Evolutionary conservation across 2,888 invertebrate species (phyloP).

Genomic region (Leucophora obtusa): DNA sequence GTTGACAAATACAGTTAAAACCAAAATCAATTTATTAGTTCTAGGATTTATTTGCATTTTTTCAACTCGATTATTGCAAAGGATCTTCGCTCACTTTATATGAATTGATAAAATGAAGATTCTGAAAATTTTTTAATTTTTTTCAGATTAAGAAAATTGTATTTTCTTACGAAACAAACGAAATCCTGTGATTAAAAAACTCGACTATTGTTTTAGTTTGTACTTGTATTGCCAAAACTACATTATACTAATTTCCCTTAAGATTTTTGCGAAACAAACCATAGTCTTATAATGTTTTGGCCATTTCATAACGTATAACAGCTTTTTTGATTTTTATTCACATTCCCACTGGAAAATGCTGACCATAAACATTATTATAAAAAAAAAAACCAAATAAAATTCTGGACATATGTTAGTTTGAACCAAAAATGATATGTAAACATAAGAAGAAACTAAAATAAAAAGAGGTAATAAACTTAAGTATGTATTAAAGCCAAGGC

Average conservation of each 20-base stretch:
- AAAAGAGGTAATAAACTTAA: not conserved
- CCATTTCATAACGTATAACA: not conserved
- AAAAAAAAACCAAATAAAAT: not conserved
- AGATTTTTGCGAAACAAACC: not conserved
- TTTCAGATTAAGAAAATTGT: too few relatives aligned
- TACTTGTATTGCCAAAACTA: not conserved
- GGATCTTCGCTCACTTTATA: too few relatives aligned
- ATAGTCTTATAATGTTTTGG: not conserved
- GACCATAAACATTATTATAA: not conserved
- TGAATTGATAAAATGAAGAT: too few relatives aligned
- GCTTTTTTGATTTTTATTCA: not conserved
- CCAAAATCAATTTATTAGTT: too few relatives aligned
- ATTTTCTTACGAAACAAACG: too few relatives aligned
- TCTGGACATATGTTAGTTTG: not conserved
- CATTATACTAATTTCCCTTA: not conserved
- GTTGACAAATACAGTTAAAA: too few relatives aligned
- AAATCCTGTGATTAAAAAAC: too few relatives aligned
- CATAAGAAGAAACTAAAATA: not conserved
- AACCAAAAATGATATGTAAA: not conserved
- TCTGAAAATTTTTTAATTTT: too few relatives aligned
- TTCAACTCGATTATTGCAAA: too few relatives aligned
- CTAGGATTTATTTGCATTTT: too few relatives aligned
- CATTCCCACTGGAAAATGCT: not conserved
- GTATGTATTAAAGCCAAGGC: not conserved
- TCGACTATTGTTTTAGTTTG: too few relatives aligned